Conservation (phyloP, 1,140 invertebrate genomes). For the Heterodera schachtii region DNA sequence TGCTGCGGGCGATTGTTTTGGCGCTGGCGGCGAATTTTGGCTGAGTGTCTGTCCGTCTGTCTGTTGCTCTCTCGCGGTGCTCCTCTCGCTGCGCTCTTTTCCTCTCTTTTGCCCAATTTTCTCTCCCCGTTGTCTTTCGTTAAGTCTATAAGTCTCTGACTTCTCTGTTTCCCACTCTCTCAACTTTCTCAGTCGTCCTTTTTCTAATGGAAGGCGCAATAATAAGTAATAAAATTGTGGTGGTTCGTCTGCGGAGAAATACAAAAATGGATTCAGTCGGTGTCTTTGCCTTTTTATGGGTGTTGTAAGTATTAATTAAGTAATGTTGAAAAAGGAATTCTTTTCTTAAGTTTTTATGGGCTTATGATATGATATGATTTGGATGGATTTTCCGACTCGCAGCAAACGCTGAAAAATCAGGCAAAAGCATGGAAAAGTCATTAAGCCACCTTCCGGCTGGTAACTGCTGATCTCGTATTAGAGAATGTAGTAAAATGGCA, state of each 20-base stretch:
- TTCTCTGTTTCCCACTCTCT: conserved; percentile 1
- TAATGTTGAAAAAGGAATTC: too few relatives aligned
- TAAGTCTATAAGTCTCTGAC: background rate
- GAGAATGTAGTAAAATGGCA: background rate
- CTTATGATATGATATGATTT: too few relatives aligned
- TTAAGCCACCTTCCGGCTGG: too few relatives aligned
- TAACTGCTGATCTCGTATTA: too few relatives aligned
- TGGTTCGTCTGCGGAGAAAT: too few relatives aligned
- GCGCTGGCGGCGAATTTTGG: background rate
- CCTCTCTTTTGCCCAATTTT: background rate
- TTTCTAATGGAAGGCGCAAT: background rate
- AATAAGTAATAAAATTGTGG: too few relatives aligned
- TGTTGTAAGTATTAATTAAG: background rate
- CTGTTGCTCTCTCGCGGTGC: background rate
- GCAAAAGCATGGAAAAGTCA: too few relatives aligned
- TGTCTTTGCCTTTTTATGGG: background rate
- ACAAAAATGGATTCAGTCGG: background rate
- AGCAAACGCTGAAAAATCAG: too few relatives aligned
- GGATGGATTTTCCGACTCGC: too few relatives aligned
- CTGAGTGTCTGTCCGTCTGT: background rate
- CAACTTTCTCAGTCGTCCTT: background rate
- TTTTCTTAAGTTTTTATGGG: too few relatives aligned
- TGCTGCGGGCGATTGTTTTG: background rate
- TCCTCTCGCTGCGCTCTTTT: background rate
- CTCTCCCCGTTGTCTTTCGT: background rate